Evolutionary conservation across 2,113 vertebrate species (phyloP).

Genomic region (Beaufortia kweichowensis): DNA sequence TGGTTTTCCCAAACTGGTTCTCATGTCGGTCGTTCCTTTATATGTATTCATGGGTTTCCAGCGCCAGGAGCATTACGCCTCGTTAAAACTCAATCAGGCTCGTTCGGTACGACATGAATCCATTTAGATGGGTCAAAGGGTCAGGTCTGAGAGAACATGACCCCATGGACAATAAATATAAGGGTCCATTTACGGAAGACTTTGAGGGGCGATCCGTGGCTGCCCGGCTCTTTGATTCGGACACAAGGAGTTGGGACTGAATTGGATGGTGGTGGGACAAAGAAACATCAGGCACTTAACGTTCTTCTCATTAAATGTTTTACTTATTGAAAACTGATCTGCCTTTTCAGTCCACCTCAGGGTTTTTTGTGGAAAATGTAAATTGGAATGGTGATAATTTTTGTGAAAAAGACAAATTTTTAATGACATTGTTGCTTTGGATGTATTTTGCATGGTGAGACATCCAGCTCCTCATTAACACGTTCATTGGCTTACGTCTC

Average conservation of each 20-base stretch:
- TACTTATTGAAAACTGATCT: conserved; percentile 64
- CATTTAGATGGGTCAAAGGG: conserved; percentile 74
- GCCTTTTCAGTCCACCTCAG: conserved; percentile 46
- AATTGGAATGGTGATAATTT: too few species aligned
- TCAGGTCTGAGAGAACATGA: conserved; percentile 65
- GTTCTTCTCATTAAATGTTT: conserved; percentile 68
- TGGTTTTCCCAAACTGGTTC: conserved; percentile 47
- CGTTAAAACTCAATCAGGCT: conserved; percentile 66
- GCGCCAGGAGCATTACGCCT: conserved; percentile 58
- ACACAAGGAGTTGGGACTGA: conserved; percentile 62
- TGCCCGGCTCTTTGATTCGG: conserved; percentile 64
- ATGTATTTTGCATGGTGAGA: conserved; percentile 13
- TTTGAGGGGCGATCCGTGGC: conserved; percentile 62
- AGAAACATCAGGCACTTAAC: conserved; percentile 59
- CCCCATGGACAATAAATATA: conserved; percentile 60
- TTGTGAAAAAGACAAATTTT: too few species aligned
- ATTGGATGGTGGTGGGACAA: conserved; percentile 59
- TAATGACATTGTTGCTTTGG: not conserved
- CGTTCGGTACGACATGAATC: conserved; percentile 67
- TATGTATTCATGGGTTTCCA: conserved; percentile 55
- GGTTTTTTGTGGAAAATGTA: too few species aligned
- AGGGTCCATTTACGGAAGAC: conserved; percentile 39
- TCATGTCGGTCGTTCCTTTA: conserved; percentile 48
- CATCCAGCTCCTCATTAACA: conserved; percentile 46
- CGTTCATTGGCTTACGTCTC: conserved; percentile 34